Evolutionary conservation across 2,888 invertebrate species (phyloP).

Genomic region (Diarsia rubi): DNA sequence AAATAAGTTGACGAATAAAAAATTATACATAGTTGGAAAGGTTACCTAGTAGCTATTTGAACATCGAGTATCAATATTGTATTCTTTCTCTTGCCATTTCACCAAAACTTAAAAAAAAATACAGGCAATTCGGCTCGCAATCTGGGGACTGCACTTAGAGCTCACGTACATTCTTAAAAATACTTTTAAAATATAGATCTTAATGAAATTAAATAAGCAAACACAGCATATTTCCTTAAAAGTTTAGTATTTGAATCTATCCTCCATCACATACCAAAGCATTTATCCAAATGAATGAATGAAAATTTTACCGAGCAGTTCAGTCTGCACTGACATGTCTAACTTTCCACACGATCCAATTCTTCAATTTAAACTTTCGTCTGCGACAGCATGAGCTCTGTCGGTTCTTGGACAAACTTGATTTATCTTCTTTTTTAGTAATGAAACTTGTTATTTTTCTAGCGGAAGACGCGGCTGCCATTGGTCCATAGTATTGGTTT

Average conservation of each 20-base stretch:
- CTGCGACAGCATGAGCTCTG: constrained; percentile 40
- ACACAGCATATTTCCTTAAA: neutral
- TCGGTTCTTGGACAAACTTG: constrained; percentile 45
- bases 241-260: neutral
- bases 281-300: constrained; percentile 26
- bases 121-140: neutral
- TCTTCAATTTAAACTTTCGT: constrained; percentile 64
- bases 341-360: constrained; percentile 57
- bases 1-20: neutral
- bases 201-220: neutral
- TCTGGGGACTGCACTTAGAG: neutral
- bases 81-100: neutral
- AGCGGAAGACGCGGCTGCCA: constrained; percentile 14
- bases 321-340: constrained; percentile 18
- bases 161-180: neutral
- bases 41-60: neutral
- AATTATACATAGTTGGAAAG: neutral
- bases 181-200: neutral
- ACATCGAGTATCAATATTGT: neutral
- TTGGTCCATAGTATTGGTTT: constrained; percentile 12
- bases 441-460: constrained; percentile 52
- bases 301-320: constrained; percentile 18
- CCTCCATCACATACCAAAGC: neutral
- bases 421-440: constrained; percentile 57
- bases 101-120: neutral